Base-by-base conservation (phyloP, 2,888 invertebrate species). In the Mesodorylaimus sp. region DNA sequence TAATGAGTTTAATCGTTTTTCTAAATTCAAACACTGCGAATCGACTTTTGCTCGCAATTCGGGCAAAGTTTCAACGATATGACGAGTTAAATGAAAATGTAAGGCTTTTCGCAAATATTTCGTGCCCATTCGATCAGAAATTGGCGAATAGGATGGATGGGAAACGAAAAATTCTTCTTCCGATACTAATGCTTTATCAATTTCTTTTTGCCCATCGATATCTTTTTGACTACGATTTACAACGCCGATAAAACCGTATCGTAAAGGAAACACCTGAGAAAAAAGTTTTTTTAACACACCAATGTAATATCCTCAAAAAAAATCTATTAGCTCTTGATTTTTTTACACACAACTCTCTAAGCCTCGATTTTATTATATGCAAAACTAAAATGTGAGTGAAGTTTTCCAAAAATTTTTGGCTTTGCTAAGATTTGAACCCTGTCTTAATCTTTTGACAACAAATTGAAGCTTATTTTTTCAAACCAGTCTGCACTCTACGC, bases 1-100 rank as follows among this genome's bases (percentile, higher is more conserved):
- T 24, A 44, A 48, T 24, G 19, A 19, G 5, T 19, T 67, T 66
- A 32, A 67, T 68, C 54, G 66, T 68, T 56, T 67, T 66, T 63
- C 66, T 62, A 51, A 13, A 24, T 5, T 19, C 27, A 3, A 47
- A 29, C 55, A 37, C 38, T 58, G 50, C 10, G 47, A 39, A 46
- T 50, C 46, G 21, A 58, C 48, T 25, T 51, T 46, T 38, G 52
- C 48, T 21, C 54, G 45, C 13, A 59, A 50, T 3, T 47, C 42
- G 1, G 59, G 59, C 36, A 59, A 49, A n/a, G 49, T 48, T 7
- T 56, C 51, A n/a, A 54, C 53, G 43, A 59, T 59, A 50, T 60
- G 59, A 25, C 53, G 52, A 26, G 55, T 58, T 2, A 59, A 52
- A 41, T 60, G 56, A 23, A 51, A 48, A 45, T 56, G 56, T n/a